Conservation (phyloP, 1,140 invertebrate species). For the Zaprionus ghesquierei region DNA sequence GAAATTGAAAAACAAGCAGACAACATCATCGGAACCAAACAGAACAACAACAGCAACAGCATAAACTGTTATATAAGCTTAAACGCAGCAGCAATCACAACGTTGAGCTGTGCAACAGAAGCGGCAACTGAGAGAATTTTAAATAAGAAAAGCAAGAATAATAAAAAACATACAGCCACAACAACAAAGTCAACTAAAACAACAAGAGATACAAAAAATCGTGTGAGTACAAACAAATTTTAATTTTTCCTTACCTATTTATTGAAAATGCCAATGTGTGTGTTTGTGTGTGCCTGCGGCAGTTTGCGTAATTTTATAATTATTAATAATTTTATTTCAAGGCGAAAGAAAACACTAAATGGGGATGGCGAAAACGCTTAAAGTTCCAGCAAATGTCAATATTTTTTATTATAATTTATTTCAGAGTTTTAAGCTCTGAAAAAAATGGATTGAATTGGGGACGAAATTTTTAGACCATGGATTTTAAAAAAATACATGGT, state of each 20-base stretch:
- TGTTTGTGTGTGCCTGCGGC: background rate
- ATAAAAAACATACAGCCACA: background rate
- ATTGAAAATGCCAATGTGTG: background rate
- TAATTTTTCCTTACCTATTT: background rate
- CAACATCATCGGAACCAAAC: background rate
- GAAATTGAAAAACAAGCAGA: background rate
- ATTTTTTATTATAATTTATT: background rate
- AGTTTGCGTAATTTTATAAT: conserved; percentile 32
- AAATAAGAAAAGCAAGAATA: conserved; percentile 9
- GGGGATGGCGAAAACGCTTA: background rate
- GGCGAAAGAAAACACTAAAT: background rate
- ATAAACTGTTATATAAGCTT: conserved; percentile 3
- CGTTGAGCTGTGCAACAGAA: conserved; percentile 1
- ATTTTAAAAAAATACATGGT: too few relatives aligned
- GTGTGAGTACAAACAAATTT: conserved; percentile 28
- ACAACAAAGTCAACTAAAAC: conserved; percentile 10
- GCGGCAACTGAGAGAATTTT: conserved; percentile 17
- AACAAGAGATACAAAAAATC: conserved; percentile 37
- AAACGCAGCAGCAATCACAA: conserved; percentile 9
- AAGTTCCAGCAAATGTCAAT: background rate
- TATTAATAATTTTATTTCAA: conserved; percentile 25
- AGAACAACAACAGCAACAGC: background rate
- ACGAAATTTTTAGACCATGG: too few relatives aligned
- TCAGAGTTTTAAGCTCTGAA: background rate
- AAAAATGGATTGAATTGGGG: background rate